Evolutionary conservation across 2,113 vertebrate species (phyloP).

Genomic region (Thryonomys swinderianus): DNA sequence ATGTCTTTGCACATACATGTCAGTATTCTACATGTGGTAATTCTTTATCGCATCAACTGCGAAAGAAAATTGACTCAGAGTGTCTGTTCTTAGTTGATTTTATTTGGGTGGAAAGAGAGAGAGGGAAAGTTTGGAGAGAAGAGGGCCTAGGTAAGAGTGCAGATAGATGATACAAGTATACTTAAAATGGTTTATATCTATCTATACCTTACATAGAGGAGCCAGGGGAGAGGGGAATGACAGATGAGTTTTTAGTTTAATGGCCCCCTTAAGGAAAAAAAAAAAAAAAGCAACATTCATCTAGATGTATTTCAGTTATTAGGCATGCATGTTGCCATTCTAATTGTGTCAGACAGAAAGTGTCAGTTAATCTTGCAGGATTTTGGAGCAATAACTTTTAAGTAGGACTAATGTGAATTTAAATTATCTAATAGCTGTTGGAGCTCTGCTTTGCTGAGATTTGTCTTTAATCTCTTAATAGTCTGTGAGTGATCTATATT

Average conservation of each 20-base stretch:
- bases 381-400: constrained; percentile 62
- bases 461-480: constrained; percentile 29
- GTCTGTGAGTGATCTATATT: neutral
- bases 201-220: neutral
- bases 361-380: constrained; percentile 38
- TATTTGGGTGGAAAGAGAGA: neutral
- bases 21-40: constrained; percentile 66
- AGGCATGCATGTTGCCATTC: constrained; percentile 50
- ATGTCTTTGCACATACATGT: constrained; percentile 52
- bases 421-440: constrained; percentile 12
- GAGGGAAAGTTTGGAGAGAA: neutral
- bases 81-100: constrained; percentile 57
- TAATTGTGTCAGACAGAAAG: constrained; percentile 62
- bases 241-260: constrained; percentile 42
- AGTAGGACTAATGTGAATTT: constrained; percentile 40
- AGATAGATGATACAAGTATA: neutral
- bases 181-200: neutral
- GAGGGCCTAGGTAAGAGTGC: neutral
- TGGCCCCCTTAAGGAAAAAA: constrained; percentile 44
- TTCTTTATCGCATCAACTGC: constrained; percentile 67
- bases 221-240: neutral
- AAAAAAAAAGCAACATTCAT: neutral
- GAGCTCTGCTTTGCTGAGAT: neutral
- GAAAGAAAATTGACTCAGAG: constrained; percentile 72
- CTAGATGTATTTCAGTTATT: constrained; percentile 51